phyloP scores from a whole-genome alignment of 2,113 vertebrate genomes.

The Ursus arctos region DNA sequence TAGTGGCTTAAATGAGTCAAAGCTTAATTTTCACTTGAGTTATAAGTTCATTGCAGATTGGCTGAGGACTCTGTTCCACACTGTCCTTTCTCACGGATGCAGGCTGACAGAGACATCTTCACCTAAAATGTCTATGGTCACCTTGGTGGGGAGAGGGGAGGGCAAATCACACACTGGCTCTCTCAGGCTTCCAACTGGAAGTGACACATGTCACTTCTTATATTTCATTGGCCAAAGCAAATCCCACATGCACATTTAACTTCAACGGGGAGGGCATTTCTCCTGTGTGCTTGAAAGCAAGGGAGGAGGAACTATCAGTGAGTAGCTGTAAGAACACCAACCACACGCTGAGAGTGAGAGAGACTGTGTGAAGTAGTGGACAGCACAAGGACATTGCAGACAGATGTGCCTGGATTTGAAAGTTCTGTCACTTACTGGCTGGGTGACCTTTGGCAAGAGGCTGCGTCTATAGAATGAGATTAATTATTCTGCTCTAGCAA shows the following conservation, averaged over 20 bases:
- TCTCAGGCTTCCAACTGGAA: background rate
- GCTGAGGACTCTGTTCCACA: background rate
- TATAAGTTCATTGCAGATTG: background rate
- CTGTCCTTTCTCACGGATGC: background rate
- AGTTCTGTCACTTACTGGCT: background rate
- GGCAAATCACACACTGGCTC: background rate
- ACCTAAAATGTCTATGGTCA: background rate
- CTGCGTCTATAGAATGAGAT: background rate
- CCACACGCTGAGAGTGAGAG: background rate
- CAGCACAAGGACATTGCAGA: background rate
- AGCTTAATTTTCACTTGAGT: background rate
- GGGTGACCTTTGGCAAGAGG: background rate
- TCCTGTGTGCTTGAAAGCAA: background rate
- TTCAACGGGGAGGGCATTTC: background rate
- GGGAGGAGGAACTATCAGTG: background rate
- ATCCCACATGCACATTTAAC: background rate
- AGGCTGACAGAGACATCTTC: background rate
- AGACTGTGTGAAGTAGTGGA: background rate
- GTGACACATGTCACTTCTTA: background rate
- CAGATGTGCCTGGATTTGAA: background rate
- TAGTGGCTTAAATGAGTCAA: background rate
- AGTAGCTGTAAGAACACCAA: background rate
- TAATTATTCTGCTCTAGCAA: background rate
- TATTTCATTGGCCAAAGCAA: slow-evolving; percentile 20
- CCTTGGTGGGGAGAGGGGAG: background rate